Base-by-base conservation (phyloP, 1,140 invertebrate species). In the Ooceraea biroi region DNA sequence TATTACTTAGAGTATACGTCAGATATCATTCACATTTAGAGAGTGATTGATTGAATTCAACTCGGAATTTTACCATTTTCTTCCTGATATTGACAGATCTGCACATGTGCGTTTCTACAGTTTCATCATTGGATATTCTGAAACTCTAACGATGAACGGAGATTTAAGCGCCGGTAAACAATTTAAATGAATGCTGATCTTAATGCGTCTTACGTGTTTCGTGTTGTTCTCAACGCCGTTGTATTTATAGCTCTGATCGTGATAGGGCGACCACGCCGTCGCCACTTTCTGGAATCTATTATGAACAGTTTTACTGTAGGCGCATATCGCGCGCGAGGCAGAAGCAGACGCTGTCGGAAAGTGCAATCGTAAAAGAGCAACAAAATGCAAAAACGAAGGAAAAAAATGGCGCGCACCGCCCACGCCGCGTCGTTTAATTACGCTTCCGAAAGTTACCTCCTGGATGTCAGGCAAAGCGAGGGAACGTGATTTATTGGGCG, bases 151-250 rank as follows among this genome's bases (percentile, higher is more conserved):
- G 46, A 74, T 19, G 0, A 41, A 55, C n/a, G 25, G 12, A 36
- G 36, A 48, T 60, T 60, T 22, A 19, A 17, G 11, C 55, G 68
- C 52, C 68, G 68, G 61, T 84, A 90, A 86, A 82, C 84, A 80
- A 89, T 90, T 82, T 88, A 87, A 90, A 90, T 89, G 84, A 89
- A 89, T 86, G 85, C 68, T 66, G 50, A 52, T 77, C 69, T 89
- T 84, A 87, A 88, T 85, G 66, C 58, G 44, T 19, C 57, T 90
- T 85, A 85, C 73, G 63, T 69, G 61, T 88, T 89, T 90, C 82
- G 85, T 84, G 84, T 66, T 77, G 80, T 85, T 90, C 87, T 89
- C 78, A 71, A 44, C 46, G 74, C 77, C 61, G 77, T 14, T n/a
- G 73, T 85, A 89, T 89, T 90, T 89, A 84, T 88, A 90, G 78